Conservation (phyloP, 2,113 vertebrate genomes). For the Oreochromis niloticus region DNA sequence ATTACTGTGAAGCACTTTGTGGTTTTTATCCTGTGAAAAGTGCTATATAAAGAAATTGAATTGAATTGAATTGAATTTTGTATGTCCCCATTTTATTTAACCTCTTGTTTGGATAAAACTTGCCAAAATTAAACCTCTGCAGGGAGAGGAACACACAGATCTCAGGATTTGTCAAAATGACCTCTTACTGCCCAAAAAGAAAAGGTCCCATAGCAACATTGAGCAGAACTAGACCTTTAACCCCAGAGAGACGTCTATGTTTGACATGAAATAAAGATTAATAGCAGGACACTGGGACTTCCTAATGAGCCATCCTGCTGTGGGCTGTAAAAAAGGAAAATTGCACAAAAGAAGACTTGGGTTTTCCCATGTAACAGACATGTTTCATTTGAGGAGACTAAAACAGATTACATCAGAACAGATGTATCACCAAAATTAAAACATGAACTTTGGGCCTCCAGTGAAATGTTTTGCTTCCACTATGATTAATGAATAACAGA, state of each 20-base stretch:
- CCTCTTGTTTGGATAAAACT: background rate
- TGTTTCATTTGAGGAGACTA: background rate
- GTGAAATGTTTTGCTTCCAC: background rate
- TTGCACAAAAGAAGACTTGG: background rate
- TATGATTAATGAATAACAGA: background rate
- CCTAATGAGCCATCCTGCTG: background rate
- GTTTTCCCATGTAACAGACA: background rate
- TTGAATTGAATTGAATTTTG: no score
- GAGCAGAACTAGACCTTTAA: background rate
- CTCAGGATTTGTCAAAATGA: background rate
- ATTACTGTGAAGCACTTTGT: no score
- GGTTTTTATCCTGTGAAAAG: no score
- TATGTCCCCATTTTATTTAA: rapidly evolving
- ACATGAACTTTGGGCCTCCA: background rate
- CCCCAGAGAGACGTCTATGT: background rate
- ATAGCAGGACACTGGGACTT: background rate
- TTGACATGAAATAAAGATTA: background rate
- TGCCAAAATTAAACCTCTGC: background rate
- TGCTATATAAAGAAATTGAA: no score
- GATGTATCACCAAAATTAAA: background rate
- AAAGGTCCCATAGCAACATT: background rate
- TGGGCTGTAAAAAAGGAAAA: background rate
- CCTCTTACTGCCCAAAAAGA: background rate
- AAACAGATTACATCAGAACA: background rate
- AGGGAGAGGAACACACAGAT: background rate